Evolutionary conservation across 2,888 invertebrate species (phyloP).

Genomic region (Cryptus armator): DNA sequence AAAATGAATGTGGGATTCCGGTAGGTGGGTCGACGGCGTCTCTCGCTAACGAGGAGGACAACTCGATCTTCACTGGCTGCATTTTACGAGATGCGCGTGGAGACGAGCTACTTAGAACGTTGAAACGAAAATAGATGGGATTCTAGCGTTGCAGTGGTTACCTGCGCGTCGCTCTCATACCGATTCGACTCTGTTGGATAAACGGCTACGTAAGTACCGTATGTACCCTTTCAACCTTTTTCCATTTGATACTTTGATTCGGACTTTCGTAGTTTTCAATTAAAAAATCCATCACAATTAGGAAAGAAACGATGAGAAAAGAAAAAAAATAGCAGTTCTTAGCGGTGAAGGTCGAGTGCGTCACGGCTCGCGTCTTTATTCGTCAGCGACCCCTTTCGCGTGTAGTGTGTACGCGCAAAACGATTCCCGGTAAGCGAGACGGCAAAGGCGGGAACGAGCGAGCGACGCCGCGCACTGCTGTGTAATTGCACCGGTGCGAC

Average conservation of each 20-base stretch:
- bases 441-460: not conserved
- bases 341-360: constrained; percentile 10
- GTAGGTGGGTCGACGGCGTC: constrained; percentile 33
- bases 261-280: not conserved
- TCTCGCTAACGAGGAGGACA: constrained; percentile 39
- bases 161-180: not conserved
- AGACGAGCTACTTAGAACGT: constrained; percentile 9
- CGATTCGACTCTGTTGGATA: not conserved
- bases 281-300: not conserved
- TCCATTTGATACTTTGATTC: not conserved
- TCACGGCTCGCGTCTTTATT: constrained; percentile 3
- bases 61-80: constrained; percentile 26
- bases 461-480: constrained; percentile 1
- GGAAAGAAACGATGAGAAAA: not conserved
- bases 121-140: constrained; percentile 16
- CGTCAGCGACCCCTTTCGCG: constrained; percentile 9
- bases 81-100: not conserved
- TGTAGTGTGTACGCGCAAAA: not conserved
- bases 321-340: not conserved
- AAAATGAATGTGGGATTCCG: constrained; percentile 39
- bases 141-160: not conserved
- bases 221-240: too few species aligned
- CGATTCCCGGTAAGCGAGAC: constrained; percentile 23
- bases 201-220: not conserved
- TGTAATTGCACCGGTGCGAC: constrained; percentile 39